phyloP scores from a whole-genome alignment of 1,140 invertebrate species.

The Schmidtea mediterranea region DNA sequence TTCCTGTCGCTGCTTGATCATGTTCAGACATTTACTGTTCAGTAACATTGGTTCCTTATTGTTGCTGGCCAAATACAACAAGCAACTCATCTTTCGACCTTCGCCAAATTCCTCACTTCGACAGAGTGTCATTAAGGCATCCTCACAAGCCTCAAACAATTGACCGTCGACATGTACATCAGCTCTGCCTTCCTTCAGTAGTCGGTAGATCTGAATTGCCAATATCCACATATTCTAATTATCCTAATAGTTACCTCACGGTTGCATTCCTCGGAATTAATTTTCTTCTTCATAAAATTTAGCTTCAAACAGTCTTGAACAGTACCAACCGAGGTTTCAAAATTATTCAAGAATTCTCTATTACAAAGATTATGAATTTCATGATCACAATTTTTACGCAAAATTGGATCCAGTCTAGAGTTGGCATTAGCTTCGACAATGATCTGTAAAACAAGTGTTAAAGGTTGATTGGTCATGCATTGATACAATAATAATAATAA shows the following conservation, averaged over 20 bases:
- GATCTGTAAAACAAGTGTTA: no score
- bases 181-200: conserved; percentile 30
- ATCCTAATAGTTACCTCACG: neutral
- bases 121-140: conserved; percentile 49
- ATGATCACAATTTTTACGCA: neutral
- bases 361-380: neutral
- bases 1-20: neutral
- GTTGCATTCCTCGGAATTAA: neutral
- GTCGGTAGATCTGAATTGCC: conserved; percentile 44
- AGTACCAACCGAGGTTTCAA: neutral
- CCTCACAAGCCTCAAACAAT: conserved; percentile 29
- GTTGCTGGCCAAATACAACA: neutral
- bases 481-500: no score
- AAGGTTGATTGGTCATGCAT: no score
- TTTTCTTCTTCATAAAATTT: neutral
- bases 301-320: conserved; percentile 3
- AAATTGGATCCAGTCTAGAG: no score
- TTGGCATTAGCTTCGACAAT: no score
- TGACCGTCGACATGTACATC: conserved; percentile 35
- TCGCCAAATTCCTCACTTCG: conserved; percentile 49
- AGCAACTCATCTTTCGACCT: conserved; percentile 31
- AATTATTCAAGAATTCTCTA: neutral
- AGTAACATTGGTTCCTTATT: neutral
- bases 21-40: neutral
- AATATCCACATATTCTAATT: no score